Base-by-base conservation (phyloP, 2,888 invertebrate species). In the Cecidostiba fungosa region DNA sequence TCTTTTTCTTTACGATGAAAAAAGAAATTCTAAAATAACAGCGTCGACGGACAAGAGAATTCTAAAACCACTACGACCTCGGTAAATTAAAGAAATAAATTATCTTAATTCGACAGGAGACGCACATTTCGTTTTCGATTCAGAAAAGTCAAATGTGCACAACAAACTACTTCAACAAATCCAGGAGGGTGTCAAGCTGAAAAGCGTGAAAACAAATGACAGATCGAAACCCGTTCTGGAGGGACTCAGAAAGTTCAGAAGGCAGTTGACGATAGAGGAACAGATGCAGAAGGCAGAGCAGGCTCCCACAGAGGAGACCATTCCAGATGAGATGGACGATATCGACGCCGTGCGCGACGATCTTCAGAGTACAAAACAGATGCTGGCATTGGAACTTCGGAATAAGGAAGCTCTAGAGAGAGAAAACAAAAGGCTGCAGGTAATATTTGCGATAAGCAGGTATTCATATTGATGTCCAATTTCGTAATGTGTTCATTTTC, bases 271-370 rank as follows among this genome's bases (percentile, higher is more conserved):
- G 1, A 97, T 98, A 89, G 98, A 98, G 91, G 98, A 98, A 92
- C 97, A 97, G 93, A 96, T 97, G 73, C 97, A 97, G 89, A 97
- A 97, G 92, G 92, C 94, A n/a, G 95, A 96, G 89, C 95, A 95
- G 90, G 95, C 96, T 82, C 89, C 90, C 6, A 92, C 92, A 12
- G 92, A 92, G 1, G 97, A 96, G 89, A 96, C 95, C 23, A 90
- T 94, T 47, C 93, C 94, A 0, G 98, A 98, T 91, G 98, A 98
- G 91, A 95, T 98, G 95, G 98, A 98, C 89, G 98, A 98, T 91
- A 98, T 98, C 89, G 98, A 98, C 91, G 97, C 97, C 92, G 96
- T 98, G 26, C 95, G 98, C 89, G 98, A 98, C 91, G 98, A 98
- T 92, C 95, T 98, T 62, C 98, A 98, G 92, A 98, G 98, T 85